Evolutionary conservation across 2,888 invertebrate species (phyloP), one percentile per base, ranked within the genome.

Genomic region (Gastrophysa polygoni): DNA sequence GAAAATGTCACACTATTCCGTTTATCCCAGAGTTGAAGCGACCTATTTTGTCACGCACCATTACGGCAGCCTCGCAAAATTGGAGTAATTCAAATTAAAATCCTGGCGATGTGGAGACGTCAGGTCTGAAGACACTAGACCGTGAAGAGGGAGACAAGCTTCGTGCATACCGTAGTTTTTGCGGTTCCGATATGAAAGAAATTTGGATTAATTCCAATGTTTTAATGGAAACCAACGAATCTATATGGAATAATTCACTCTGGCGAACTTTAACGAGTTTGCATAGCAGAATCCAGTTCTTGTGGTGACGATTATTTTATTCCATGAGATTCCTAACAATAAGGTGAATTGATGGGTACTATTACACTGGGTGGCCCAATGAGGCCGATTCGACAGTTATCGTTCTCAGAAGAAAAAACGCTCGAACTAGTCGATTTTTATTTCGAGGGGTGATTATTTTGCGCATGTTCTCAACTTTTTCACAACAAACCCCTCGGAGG

Each of bases 11-110:
- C 54, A 46, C 54, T 20, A 49, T 46, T 59, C 48, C 32, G 38
- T 49, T 38, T 57, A 57, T 57, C 28, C 49, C 49, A 32, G 38
- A 28, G 59, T 54, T 59, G 38, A 55, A 43, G 54, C 59, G 28
- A 17, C 50, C 52, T 38, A 47, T 47, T 43, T 34, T 54, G 59
- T 59, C 50, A 59, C 63, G 50, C 44, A 56, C 55, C 63, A 63
- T 63, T 63, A 63, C 56, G 63, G 59, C 51, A 50, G 63, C 59
- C 55, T 63, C 59, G 47, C 18, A 38, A 50, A 59, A 63, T 56
- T 34, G 59, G 47, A 51, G 59, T 63, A 63, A 63, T 63, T 56
- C 56, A 20, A 63, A 59, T 56, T 55, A 61, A 63, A 59, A 56
- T 51, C 54, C 54, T 44, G 54, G 46, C 54, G 18, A 34, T 51